phyloP scores from a whole-genome alignment of 35 echinoderm and acorn worm genomes.

The Ophioderma brevispina region DNA sequence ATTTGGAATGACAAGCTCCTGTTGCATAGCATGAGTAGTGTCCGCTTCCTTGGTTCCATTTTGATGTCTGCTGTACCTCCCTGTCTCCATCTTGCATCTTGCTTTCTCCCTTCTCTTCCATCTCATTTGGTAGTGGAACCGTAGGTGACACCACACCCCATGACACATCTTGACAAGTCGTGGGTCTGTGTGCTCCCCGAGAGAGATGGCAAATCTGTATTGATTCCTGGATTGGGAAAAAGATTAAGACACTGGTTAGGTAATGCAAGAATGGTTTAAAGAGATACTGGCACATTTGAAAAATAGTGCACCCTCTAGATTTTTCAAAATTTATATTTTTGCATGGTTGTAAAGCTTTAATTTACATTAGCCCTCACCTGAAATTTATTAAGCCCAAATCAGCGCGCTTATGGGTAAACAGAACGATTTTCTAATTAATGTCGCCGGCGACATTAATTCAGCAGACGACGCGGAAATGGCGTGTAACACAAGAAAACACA shows the following conservation, averaged over 20 bases:
- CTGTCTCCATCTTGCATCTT: not conserved
- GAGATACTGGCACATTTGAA: not conserved
- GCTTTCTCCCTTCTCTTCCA: not conserved
- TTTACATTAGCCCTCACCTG: not conserved
- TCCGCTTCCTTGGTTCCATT: not conserved
- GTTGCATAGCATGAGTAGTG: too few relatives aligned
- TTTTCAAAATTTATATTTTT: not conserved
- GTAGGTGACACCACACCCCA: conserved; percentile 31
- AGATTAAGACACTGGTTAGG: not conserved
- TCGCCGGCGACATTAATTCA: too few relatives aligned
- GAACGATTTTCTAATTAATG: too few relatives aligned
- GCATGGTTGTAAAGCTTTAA: not conserved
- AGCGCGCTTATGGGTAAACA: not conserved
- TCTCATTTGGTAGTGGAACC: conserved; percentile 7
- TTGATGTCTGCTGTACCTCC: not conserved
- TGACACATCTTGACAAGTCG: conserved; percentile 15
- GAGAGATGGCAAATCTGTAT: conserved; percentile 26
- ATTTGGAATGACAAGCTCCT: too few relatives aligned
- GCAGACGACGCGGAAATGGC: too few relatives aligned
- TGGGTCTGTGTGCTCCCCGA: not conserved
- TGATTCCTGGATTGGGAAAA: conserved; percentile 13
- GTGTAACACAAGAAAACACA: too few relatives aligned
- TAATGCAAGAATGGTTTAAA: not conserved
- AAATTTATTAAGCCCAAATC: not conserved
- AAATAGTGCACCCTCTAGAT: not conserved